phyloP scores from a whole-genome alignment of 2,113 vertebrate species.

The Steatornis caripensis region DNA sequence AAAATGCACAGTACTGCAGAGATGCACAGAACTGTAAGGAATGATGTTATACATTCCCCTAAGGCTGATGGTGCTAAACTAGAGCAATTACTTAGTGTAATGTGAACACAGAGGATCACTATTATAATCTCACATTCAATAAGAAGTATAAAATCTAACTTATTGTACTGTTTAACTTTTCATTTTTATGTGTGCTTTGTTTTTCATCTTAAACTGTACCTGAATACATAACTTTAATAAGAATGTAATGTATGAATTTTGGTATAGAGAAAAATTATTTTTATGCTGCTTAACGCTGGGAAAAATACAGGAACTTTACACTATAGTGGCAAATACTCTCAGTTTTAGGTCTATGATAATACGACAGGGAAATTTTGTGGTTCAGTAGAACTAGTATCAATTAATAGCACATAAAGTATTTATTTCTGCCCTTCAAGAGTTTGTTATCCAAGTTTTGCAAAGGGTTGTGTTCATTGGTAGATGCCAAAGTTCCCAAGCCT shows the following conservation, averaged over 20 bases:
- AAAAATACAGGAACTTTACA: not conserved
- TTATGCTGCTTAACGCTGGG: not conserved
- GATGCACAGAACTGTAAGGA: not conserved
- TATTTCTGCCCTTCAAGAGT: not conserved
- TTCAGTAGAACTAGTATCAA: not conserved
- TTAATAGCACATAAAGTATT: not conserved
- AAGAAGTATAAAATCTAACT: not conserved
- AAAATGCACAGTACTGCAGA: not conserved
- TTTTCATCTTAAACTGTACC: not conserved
- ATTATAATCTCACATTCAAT: not conserved
- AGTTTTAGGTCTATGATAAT: not conserved
- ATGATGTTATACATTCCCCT: not conserved
- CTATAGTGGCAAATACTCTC: not conserved
- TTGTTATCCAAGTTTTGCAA: not conserved
- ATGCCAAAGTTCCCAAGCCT: not conserved
- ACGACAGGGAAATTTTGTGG: not conserved
- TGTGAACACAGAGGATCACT: not conserved
- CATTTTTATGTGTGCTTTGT: not conserved
- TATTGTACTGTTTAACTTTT: not conserved
- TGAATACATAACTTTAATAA: not conserved
- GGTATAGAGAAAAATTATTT: not conserved
- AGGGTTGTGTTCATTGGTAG: not conserved
- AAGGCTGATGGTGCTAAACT: not conserved
- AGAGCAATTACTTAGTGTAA: conserved; percentile 36
- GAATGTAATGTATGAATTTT: not conserved